phyloP scores from a whole-genome alignment of 92 coral and sea anemone species.

The Diadumene lineata region DNA sequence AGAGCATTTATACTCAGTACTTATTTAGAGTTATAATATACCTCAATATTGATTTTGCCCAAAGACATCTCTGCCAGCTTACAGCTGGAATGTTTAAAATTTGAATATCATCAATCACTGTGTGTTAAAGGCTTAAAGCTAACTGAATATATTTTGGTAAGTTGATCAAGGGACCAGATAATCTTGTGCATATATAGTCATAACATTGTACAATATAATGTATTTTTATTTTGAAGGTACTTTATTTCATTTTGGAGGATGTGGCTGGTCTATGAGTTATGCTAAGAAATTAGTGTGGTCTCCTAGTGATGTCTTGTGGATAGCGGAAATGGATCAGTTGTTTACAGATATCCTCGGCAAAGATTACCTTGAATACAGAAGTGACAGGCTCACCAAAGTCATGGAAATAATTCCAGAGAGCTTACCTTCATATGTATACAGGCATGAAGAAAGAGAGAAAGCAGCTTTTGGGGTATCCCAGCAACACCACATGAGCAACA shows the following conservation, averaged over 20 bases:
- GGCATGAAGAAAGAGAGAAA: slow-evolving; percentile 9
- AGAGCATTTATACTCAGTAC: not conserved
- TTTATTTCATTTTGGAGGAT: slow-evolving; percentile 52
- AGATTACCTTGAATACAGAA: slow-evolving; percentile 39
- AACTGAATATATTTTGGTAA: too few species aligned
- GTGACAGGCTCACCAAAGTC: slow-evolving; percentile 24
- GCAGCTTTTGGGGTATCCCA: not conserved
- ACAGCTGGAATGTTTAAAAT: not conserved
- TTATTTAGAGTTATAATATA: too few species aligned
- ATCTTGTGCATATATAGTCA: too few species aligned
- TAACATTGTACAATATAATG: too few species aligned
- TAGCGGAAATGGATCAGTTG: slow-evolving; percentile 34
- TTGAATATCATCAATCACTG: too few species aligned
- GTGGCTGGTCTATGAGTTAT: slow-evolving; percentile 43
- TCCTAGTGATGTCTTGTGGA: slow-evolving; percentile 37
- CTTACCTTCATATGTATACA: slow-evolving; percentile 29
- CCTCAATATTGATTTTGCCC: not conserved
- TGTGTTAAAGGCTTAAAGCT: too few species aligned
- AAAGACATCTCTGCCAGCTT: too few species aligned
- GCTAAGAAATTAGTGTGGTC: slow-evolving; percentile 19
- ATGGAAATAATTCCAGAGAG: slow-evolving; percentile 36
- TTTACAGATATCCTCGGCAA: slow-evolving; percentile 36
- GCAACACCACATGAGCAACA: not conserved
- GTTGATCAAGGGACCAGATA: too few species aligned
- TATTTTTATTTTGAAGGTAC: slow-evolving; percentile 18